A percentile compares a stretch with the other conserved stretches of the same genome.
phyloP scores from a whole-genome alignment of 2,888 invertebrate species.

The Pasiphila rectangulata region DNA sequence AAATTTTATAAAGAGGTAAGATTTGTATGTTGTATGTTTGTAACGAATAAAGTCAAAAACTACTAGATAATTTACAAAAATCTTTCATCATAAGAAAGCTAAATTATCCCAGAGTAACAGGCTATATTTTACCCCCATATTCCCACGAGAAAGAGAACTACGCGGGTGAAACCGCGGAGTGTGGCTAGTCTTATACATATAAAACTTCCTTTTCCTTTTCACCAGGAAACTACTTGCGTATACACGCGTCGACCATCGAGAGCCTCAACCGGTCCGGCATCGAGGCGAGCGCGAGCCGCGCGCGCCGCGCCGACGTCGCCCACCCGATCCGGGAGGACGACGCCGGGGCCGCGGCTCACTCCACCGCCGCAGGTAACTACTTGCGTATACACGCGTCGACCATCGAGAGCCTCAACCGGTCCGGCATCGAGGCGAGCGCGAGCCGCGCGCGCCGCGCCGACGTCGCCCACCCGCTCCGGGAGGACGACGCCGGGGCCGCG shows the following conservation, averaged over 20 bases:
- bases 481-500: conserved; percentile 25
- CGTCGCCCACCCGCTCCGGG: conserved; percentile 68
- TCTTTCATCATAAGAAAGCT: too few species aligned
- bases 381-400: conserved; percentile 91
- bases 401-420: conserved; percentile 87
- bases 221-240: conserved; percentile 85
- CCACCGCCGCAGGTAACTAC: conserved; percentile 36
- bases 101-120: too few species aligned
- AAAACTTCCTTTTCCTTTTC: too few species aligned
- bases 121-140: too few species aligned
- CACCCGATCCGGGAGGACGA: conserved; percentile 76
- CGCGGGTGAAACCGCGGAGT: too few species aligned
- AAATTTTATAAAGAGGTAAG: too few species aligned
- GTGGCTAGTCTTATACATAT: too few species aligned
- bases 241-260: conserved; percentile 89
- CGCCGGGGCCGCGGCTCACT: conserved; percentile 21
- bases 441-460: conserved; percentile 82
- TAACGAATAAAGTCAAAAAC: too few species aligned
- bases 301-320: conserved; percentile 62
- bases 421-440: conserved; percentile 89
- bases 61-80: too few species aligned
- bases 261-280: conserved; percentile 88
- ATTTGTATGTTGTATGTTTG: too few species aligned
- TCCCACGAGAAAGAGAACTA: too few species aligned
- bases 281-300: conserved; percentile 88